Evolutionary conservation across 2,888 invertebrate species (phyloP), one percentile per base, ranked within the genome.

Genomic region (Acheta domesticus): DNA sequence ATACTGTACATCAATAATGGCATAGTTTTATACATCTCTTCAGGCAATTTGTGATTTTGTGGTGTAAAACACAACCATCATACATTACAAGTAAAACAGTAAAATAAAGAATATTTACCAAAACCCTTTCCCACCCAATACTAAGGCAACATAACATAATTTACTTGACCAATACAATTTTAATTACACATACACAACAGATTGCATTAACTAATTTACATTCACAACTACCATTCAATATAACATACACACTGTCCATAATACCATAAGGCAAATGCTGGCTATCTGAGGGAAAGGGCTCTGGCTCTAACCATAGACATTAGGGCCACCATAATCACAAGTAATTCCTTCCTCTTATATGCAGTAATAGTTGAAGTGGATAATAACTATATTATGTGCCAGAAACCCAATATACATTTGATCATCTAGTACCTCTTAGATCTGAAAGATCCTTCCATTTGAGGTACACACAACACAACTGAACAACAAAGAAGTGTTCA

Each of bases 51-150:
- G 36, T 36, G 36, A 36, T 36, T 36, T 36, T 8, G 36, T 36
- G 36, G 36, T 36, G 36, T 36, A 36, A 36, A 36, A 36, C 36
- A 36, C 36, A 36, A 36, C 36, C 36, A 36, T 36, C 36, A 36
- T 36, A 36, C 36, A 36, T 36, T 36, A 36, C 36, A 36, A 36
- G 36, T 36, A 36, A 36, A 36, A 36, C 36, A 36, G 36, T 36
- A 36, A 36, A 36, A 36, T 36, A 36, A 36, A 36, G 36, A 36
- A 36, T 36, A 36, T 36, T 23, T 5, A 36, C 36, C n/a, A 62
- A 62, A 62, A 62, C 62, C 62, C 62, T 62, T 62, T 62, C 62
- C 62, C n/a, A 62, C 62, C 62, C 62, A 62, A n/a, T 62, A 3
- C 62, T 19, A 62, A 62, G 16, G 62, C 14, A 62, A 62, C 5